phyloP scores from a whole-genome alignment of 2,888 invertebrate genomes.

The Lithophane ornitopus region DNA sequence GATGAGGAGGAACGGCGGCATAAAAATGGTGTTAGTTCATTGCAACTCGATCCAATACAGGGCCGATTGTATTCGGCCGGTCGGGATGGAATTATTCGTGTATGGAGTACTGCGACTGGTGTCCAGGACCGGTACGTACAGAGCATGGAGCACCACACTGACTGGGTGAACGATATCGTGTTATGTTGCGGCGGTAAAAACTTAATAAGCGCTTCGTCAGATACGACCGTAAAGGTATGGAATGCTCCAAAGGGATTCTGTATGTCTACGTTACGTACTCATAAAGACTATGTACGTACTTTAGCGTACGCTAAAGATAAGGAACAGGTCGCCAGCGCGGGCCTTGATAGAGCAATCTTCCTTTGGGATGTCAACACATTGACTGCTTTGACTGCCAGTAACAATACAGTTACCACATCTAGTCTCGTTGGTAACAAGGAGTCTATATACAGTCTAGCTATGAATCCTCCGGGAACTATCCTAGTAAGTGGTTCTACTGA shows the following conservation, averaged over 20 bases:
- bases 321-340: conserved; percentile 99
- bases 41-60: conserved; percentile 97
- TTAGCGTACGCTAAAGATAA: conserved; percentile 99
- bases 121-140: conserved; percentile 94
- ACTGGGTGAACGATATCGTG: conserved; percentile 99
- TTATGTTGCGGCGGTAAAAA: conserved; percentile 99
- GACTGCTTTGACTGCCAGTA: conserved; percentile 99
- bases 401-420: conserved; percentile 99
- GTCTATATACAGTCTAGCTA: conserved; percentile 99
- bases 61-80: conserved; percentile 98
- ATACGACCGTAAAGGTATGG: conserved; percentile 99
- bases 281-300: conserved; percentile 99
- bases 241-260: conserved; percentile 99
- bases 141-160: conserved; percentile 99
- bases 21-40: conserved; percentile 98
- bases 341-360: conserved; percentile 98
- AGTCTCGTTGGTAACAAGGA: conserved; percentile 99
- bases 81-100: conserved; percentile 98
- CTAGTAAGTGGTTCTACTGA: conserved; percentile 99
- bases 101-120: conserved; percentile 93
- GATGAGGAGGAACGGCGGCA: conserved; percentile 98
- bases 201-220: conserved; percentile 99
- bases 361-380: conserved; percentile 99
- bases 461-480: conserved; percentile 98
- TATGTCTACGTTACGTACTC: conserved; percentile 99